Conservation (phyloP, 2,888 invertebrate genomes). For the Ormia ochracea region DNA sequence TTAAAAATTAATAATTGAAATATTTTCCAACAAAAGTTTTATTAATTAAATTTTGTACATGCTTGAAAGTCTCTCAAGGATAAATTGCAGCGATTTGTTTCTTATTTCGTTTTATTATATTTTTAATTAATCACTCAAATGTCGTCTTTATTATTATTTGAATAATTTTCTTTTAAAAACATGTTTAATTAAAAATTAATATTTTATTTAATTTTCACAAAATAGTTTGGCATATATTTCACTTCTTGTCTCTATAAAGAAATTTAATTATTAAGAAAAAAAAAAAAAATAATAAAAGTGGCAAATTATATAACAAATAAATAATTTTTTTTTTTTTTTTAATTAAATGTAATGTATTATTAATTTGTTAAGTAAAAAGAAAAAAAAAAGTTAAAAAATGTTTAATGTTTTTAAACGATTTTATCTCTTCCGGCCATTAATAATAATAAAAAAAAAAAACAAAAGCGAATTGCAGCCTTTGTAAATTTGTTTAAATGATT, state of each 20-base stretch:
- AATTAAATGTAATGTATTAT: too few species aligned
- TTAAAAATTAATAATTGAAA: background rate
- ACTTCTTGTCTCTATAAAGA: background rate
- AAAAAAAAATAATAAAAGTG: background rate
- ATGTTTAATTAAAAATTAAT: background rate
- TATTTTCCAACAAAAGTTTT: slow-evolving; percentile 2
- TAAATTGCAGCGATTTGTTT: background rate
- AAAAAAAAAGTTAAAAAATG: too few species aligned
- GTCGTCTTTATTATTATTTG: background rate
- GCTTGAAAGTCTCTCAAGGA: background rate
- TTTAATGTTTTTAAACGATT: too few species aligned
- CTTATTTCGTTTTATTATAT: background rate
- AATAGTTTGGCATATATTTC: background rate
- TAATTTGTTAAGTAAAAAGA: too few species aligned
- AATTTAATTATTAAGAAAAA: background rate
- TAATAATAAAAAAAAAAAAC: too few species aligned
- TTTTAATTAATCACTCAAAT: slow-evolving; percentile 23
- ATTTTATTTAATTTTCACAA: background rate
- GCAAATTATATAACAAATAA: background rate
- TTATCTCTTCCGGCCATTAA: too few species aligned
- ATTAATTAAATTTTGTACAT: background rate
- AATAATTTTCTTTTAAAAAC: background rate
- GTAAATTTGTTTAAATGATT: too few species aligned
- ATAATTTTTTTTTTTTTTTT: too few species aligned
- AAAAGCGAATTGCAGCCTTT: too few species aligned